Evolutionary conservation across 1,140 invertebrate genomes (phyloP).

Genomic region (Tetragonula clypearis): DNA sequence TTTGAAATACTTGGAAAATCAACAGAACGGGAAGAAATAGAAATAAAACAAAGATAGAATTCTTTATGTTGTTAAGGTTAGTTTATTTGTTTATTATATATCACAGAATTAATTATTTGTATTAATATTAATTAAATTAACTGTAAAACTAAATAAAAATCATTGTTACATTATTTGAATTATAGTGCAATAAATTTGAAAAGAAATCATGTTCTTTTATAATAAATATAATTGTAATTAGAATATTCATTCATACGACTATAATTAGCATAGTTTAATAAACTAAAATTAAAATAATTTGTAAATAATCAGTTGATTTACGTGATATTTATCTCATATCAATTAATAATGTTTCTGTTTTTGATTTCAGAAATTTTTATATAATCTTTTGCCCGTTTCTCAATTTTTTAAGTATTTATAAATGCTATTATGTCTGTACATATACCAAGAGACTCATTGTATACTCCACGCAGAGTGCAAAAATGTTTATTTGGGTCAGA

Average conservation of each 20-base stretch:
- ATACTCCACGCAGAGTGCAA: constrained; percentile 67
- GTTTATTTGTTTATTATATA: constrained; percentile 16
- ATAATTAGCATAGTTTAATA: background rate
- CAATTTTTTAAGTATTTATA: background rate
- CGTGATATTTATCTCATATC: no score
- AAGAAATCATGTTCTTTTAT: background rate
- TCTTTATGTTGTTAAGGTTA: constrained; percentile 38
- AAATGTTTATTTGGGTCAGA: constrained; percentile 63
- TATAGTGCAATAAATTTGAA: background rate
- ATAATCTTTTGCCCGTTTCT: background rate
- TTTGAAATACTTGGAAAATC: background rate
- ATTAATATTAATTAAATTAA: background rate
- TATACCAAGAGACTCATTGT: constrained; percentile 32
- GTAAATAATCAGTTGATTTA: background rate
- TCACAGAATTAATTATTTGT: background rate
- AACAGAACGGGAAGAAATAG: background rate
- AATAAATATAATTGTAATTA: background rate
- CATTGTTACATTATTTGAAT: background rate
- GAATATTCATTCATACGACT: background rate
- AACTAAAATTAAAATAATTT: background rate
- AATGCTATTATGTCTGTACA: constrained; percentile 29
- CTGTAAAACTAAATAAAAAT: background rate
- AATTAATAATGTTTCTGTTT: background rate
- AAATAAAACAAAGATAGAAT: background rate
- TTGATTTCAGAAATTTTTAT: background rate